phyloP scores from a whole-genome alignment of 2,113 vertebrate species.

The Poicephalus gulielmi region DNA sequence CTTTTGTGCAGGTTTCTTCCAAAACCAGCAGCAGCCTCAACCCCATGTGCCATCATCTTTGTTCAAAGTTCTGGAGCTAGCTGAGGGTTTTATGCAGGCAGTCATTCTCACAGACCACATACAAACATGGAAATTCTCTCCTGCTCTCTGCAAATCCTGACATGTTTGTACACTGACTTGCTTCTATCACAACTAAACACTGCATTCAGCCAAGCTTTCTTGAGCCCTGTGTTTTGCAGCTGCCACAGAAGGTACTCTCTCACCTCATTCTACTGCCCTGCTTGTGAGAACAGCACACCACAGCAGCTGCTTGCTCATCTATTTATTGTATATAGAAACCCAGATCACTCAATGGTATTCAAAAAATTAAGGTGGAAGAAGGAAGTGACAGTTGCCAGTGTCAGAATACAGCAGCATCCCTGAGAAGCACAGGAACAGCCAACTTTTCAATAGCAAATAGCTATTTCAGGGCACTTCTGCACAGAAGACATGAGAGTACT shows the following conservation, averaged over 20 bases:
- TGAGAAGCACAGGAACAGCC: constrained; percentile 60
- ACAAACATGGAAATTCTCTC: not conserved
- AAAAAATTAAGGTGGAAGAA: not conserved
- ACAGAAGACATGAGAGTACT: constrained; percentile 35
- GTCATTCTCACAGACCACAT: not conserved
- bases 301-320: not conserved
- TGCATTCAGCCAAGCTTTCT: not conserved
- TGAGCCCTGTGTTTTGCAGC: not conserved
- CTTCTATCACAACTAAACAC: not conserved
- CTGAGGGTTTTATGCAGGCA: not conserved
- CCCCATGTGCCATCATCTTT: not conserved
- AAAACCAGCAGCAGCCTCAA: not conserved
- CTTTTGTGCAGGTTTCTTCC: not conserved
- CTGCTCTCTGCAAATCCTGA: not conserved
- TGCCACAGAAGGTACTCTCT: not conserved
- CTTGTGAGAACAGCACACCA: not conserved
- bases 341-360: not conserved
- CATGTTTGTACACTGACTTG: not conserved
- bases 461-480: constrained; percentile 62
- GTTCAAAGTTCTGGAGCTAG: not conserved
- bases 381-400: not conserved
- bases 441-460: constrained; percentile 31
- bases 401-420: constrained; percentile 54
- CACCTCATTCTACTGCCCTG: not conserved
- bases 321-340: not conserved